Evolutionary conservation across 1,140 invertebrate species (phyloP), one percentile per base, ranked within the genome.

Genomic region (Thaumetopoea pityocampa): DNA sequence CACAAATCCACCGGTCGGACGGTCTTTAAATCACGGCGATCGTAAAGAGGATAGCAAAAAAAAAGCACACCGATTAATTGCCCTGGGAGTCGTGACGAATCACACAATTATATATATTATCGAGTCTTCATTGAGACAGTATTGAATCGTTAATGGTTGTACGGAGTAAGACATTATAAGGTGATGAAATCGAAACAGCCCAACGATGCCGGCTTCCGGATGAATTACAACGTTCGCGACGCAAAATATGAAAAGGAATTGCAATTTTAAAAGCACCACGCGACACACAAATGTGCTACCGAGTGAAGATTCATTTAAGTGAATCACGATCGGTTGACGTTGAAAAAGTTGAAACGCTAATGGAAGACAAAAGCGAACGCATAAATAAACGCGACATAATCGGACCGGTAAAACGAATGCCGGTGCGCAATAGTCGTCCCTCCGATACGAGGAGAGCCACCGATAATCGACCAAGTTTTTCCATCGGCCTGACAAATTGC

Each of bases 401-500:
- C 57, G 51, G 51, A 50, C 41, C 44, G 66, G 66, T 66, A 73
- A 70, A 76, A 77, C 67, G 36, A 54, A 43, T 34, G 40, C 37
- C 50, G 49, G 50, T 47, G 37, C 55, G 67, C 66, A 67, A 76
- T 76, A 67, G 68, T 59, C 66, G 59, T 45, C 53, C 64, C 54
- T 49, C 58, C 29, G 55, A 65, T 57, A 67, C 42, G 50, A 45
- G 49, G 50, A 64, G 57, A 64, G 66, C 61, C 55, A 64, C 66
- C 54, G 58, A 64, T 81, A 77, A 79, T 74, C 72, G 77, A 68
- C 54, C 72, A 81, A 81, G 69, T 81, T 81, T 79, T 79, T 79
- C 77, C 74, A 81, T 81, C 67, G 67, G 41, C 40, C 78, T 76
- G 78, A 82, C 73, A 82, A 82, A 82, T 82, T 77, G 74, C 74